Evolutionary conservation across 2,888 invertebrate species (phyloP).

Genomic region (Athetis lepigone): DNA sequence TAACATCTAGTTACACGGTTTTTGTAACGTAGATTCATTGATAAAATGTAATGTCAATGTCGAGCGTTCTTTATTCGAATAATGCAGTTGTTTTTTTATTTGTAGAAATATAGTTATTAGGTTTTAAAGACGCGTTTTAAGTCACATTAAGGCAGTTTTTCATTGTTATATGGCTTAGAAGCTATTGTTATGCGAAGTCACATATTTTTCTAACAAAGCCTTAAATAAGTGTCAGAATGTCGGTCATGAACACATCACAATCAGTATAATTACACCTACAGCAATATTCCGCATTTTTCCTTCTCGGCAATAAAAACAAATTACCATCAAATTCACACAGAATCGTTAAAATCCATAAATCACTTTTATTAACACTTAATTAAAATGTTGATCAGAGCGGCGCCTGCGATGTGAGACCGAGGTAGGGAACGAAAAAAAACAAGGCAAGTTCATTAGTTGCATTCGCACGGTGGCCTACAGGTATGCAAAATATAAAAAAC

Average conservation of each 20-base stretch:
- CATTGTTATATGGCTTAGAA: conserved; percentile 10
- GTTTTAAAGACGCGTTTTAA: conserved; percentile 26
- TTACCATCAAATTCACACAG: conserved; percentile 38
- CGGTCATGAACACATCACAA: conserved; percentile 25
- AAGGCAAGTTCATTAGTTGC: conserved; percentile 66
- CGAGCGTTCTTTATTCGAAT: neutral
- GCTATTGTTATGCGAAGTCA: conserved; percentile 19
- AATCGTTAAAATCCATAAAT: conserved; percentile 54
- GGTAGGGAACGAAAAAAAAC: conserved; percentile 4
- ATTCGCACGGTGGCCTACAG: conserved; percentile 76
- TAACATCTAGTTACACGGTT: conserved; percentile 64
- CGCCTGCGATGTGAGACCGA: conserved; percentile 43
- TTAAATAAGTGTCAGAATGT: conserved; percentile 14
- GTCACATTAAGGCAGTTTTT: too few species aligned
- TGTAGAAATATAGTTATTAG: conserved; percentile 29
- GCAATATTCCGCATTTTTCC: conserved; percentile 15
- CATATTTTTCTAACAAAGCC: conserved; percentile 27
- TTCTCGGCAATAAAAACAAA: conserved; percentile 22
- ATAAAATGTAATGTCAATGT: conserved; percentile 45
- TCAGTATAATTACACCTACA: conserved; percentile 3
- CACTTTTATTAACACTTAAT: conserved; percentile 61
- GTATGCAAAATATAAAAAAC: conserved; percentile 70
- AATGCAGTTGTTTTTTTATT: too few species aligned
- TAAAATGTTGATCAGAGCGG: conserved; percentile 55
- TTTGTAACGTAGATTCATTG: conserved; percentile 41